phyloP scores from a whole-genome alignment of 2,888 invertebrate species.

The Acrobasis repandana region DNA sequence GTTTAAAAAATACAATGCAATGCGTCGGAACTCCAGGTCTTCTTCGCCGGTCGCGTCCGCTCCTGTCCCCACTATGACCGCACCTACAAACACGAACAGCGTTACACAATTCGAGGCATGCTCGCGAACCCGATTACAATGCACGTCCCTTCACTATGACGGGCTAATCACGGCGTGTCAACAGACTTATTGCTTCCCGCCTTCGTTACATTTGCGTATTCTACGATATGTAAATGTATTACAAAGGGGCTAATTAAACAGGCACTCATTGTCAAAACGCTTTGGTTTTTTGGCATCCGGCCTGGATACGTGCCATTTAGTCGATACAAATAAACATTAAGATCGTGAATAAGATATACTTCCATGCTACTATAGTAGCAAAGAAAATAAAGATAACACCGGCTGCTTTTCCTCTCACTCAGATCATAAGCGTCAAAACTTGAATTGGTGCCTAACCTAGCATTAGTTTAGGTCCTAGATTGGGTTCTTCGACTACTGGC shows the following conservation, averaged over 20 bases:
- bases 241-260: conserved; percentile 25
- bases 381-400: too few species aligned
- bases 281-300: conserved; percentile 16
- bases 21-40: too few species aligned
- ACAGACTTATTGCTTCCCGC: conserved; percentile 54
- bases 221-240: conserved; percentile 38
- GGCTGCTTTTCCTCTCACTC: too few species aligned
- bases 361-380: not conserved
- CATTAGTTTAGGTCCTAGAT: too few species aligned
- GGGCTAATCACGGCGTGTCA: conserved; percentile 66
- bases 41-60: too few species aligned
- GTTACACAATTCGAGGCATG: conserved; percentile 43
- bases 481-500: too few species aligned
- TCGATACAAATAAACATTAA: not conserved
- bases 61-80: conserved; percentile 7
- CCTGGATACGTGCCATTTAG: not conserved
- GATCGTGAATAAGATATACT: not conserved
- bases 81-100: conserved; percentile 11
- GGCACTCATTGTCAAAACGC: conserved; percentile 10
- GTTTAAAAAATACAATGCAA: too few species aligned
- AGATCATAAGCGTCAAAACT: too few species aligned
- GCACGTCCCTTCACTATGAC: conserved; percentile 56
- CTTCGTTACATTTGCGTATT: conserved; percentile 41
- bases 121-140: conserved; percentile 58
- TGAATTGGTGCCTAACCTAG: too few species aligned